Evolutionary conservation across 2,113 vertebrate genomes (phyloP).

Genomic region (Pollimyrus isidori): DNA sequence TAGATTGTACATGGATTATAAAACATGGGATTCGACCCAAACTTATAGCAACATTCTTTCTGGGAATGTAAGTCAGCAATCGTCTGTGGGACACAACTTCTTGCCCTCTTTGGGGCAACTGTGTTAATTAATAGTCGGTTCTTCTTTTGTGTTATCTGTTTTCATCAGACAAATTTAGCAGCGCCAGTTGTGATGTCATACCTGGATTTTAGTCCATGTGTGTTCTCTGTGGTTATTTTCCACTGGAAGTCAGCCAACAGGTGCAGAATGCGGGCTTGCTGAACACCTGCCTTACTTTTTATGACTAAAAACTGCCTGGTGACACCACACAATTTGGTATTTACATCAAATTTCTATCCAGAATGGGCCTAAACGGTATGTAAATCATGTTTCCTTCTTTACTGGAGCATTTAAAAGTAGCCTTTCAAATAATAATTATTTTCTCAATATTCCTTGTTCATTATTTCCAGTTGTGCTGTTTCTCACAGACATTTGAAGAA

Average conservation of each 20-base stretch:
- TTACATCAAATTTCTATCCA: not conserved
- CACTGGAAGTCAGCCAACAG: not conserved
- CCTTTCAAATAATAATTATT: not conserved
- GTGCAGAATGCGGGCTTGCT: not conserved
- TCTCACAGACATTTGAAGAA: not conserved
- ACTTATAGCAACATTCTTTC: not conserved
- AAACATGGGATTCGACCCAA: not conserved
- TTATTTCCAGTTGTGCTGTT: not conserved
- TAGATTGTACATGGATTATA: not conserved
- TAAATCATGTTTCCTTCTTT: not conserved
- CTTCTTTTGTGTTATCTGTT: not conserved
- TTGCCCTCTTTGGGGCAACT: not conserved
- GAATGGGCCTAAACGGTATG: not conserved
- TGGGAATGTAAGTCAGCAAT: not conserved
- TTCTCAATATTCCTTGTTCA: not conserved
- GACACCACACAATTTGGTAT: not conserved
- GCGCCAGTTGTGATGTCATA: not conserved
- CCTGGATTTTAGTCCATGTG: not conserved
- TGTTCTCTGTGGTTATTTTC: not conserved
- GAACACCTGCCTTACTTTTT: not conserved
- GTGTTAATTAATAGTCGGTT: not conserved
- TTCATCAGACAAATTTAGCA: not conserved
- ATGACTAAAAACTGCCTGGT: not conserved
- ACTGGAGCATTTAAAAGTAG: not conserved
- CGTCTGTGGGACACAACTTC: not conserved